Conservation (phyloP, 1,140 invertebrate genomes). For the Achroia grisella region DNA sequence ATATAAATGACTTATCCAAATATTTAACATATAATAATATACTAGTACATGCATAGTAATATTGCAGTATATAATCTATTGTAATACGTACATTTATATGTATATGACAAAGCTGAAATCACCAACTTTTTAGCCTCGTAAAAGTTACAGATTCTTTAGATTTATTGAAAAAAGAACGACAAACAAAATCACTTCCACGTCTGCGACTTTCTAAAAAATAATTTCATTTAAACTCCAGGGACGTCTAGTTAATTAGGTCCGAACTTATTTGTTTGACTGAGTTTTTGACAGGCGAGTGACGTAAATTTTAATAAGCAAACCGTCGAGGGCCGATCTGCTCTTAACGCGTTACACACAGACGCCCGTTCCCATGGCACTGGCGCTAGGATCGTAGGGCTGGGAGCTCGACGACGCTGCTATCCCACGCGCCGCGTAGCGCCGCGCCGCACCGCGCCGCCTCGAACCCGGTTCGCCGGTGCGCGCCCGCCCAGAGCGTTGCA, state of each 20-base stretch:
- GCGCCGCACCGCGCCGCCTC: constrained; percentile 1
- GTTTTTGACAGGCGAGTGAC: constrained; percentile 36
- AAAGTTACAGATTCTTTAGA: constrained; percentile 9
- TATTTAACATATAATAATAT: too few relatives aligned
- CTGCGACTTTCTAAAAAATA: constrained; percentile 10
- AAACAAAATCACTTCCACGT: constrained; percentile 30
- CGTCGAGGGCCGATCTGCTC: too few relatives aligned
- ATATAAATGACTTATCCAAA: too few relatives aligned
- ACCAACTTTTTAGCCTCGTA: too few relatives aligned
- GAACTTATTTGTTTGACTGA: constrained; percentile 33
- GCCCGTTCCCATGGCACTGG: constrained; percentile 1
- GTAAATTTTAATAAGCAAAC: constrained; percentile 26
- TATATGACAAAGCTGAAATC: too few relatives aligned
- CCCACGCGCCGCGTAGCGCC: constrained; percentile 11
- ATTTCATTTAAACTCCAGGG: constrained; percentile 19
- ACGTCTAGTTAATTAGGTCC: constrained; percentile 28
- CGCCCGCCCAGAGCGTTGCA: constrained; percentile 27
- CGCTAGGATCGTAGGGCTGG: background rate
- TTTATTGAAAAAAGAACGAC: constrained; percentile 11
- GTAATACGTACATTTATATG: too few relatives aligned
- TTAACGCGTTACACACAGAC: too few relatives aligned
- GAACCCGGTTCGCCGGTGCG: constrained; percentile 10
- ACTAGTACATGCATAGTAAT: too few relatives aligned
- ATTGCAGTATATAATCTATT: too few relatives aligned
- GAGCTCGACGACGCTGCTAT: constrained; percentile 1